These are phyloP conservation scores for Darevskia mixta DNA, from an alignment of 2,797 vertebrate genomes.

Conservation along the genomic window DNA sequence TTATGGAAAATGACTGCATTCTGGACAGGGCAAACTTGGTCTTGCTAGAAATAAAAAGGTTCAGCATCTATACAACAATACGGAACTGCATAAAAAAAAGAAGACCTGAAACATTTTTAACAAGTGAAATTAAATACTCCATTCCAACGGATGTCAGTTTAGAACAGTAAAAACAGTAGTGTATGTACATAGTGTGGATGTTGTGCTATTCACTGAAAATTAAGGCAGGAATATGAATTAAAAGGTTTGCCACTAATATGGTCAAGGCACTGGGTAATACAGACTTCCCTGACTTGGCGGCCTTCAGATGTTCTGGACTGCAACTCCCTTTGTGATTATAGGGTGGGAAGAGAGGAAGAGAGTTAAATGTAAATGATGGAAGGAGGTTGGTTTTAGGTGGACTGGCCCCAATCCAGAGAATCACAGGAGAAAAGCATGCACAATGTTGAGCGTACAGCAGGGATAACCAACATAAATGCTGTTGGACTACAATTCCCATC, in stretches of 20 bases:
- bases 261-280: neutral
- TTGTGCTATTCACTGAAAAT: constrained; percentile 14
- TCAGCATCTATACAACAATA: neutral
- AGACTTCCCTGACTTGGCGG: neutral
- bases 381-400: neutral
- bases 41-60: constrained; percentile 1
- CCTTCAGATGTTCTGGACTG: neutral
- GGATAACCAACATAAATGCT: too few species aligned
- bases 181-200: constrained; percentile 1
- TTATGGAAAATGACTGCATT: constrained; percentile 58
- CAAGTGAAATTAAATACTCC: constrained; percentile 36
- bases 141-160: neutral
- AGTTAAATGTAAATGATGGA: neutral
- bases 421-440: neutral
- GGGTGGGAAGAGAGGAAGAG: neutral
- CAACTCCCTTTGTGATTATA: neutral
- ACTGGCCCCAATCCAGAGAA: neutral
- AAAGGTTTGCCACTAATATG: constrained; percentile 5
- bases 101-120: constrained; percentile 23
- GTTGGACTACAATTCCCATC: too few species aligned
- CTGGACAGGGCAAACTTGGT: constrained; percentile 45
- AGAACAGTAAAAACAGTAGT: neutral
- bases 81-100: constrained; percentile 11
- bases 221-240: neutral
- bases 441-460: neutral